Base-by-base conservation (phyloP, 2,113 vertebrate species). In the Pluvianellus socialis region DNA sequence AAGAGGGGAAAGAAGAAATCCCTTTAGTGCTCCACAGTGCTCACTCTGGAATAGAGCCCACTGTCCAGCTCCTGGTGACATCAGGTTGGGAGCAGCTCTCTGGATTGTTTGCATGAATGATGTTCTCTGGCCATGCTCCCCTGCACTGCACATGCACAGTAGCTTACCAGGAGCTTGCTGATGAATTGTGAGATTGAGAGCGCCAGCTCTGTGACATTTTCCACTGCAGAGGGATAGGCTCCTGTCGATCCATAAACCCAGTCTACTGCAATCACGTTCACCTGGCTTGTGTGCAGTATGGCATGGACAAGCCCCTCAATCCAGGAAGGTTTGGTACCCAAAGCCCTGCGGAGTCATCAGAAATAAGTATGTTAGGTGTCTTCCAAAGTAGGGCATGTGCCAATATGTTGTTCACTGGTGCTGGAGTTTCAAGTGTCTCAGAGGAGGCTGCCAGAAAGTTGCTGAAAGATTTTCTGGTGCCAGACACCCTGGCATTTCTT, bases 251-350 rank as follows among this genome's bases (percentile, higher is more conserved):
- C 97, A 15, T 98, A 97, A 76, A 99, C 94, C 99, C 99, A 99
- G 96, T 99, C 99, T 79, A 99, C 99, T 8, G 98, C 98, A 12
- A 99, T 88, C 91, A 99, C 98, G 0, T 99, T 99, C 44, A 92
- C 98, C 23, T 98, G 97, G 53, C 97, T 94, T 45, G 81, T 96
- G 21, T 24, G 59, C 65, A 99, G 97, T 62, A 99, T 96, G 33
- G 98, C 97, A 55, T 55, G 55, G 15, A 98, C 97, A 92, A 99
- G 97, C 35, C 89, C 96, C 62, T 97, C 97, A 66, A 99, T 98
- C 99, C 99, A 99, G 67, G 98, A 98, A 4, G 99, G 99, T 92
- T 98, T 99, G 66, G 98, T 99, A 68, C 99, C 99, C 72, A 98
- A 56, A 27, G 97, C 98, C 92, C 99, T 99, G 92, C 4, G 38